Evolutionary conservation across 2,113 vertebrate species (phyloP).

Genomic region (Elgaria multicarinata): DNA sequence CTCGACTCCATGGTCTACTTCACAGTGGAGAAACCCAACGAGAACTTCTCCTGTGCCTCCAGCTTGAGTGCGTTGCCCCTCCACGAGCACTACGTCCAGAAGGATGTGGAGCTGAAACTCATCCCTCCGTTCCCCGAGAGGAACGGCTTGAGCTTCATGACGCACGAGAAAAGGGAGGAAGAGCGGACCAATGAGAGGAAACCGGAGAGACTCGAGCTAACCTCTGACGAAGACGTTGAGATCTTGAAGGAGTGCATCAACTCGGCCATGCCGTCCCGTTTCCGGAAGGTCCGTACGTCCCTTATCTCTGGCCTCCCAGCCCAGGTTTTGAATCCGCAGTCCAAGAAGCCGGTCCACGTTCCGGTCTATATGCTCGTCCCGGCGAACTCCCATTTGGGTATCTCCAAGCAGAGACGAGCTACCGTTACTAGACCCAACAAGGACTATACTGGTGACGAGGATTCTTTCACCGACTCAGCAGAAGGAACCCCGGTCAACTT

Average conservation of each 20-base stretch:
- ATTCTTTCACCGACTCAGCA: slow-evolving; percentile 88
- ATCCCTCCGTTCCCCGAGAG: slow-evolving; percentile 88
- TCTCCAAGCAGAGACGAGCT: slow-evolving; percentile 76
- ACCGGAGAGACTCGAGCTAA: slow-evolving; percentile 69
- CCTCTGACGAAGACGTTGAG: slow-evolving; percentile 90
- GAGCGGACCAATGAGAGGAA: slow-evolving; percentile 77
- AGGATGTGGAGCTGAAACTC: slow-evolving; percentile 95
- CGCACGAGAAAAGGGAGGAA: slow-evolving; percentile 79
- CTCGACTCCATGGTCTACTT: slow-evolving; percentile 97
- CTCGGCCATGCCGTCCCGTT: slow-evolving; percentile 92
- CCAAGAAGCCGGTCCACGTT: slow-evolving; percentile 82
- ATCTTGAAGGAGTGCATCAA: slow-evolving; percentile 96
- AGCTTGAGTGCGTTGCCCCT: slow-evolving; percentile 95
- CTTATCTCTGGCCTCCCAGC: slow-evolving; percentile 81
- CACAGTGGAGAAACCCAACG: slow-evolving; percentile 95
- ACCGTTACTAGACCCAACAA: slow-evolving; percentile 60
- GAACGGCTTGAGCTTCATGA: slow-evolving; percentile 74
- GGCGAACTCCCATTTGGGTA: slow-evolving; percentile 77
- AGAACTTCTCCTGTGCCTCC: slow-evolving; percentile 98
- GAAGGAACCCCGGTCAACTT: slow-evolving; percentile 93
- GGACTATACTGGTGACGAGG: slow-evolving; percentile 83
- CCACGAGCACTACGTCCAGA: slow-evolving; percentile 94
- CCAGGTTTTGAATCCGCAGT: slow-evolving; percentile 83
- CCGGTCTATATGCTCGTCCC: slow-evolving; percentile 95
- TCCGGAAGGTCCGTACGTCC: slow-evolving; percentile 88